Evolutionary conservation across 64 coral and sea anemone species (phyloP), one percentile per base, ranked within the genome.

Genomic region (Platygyra sinensis): DNA sequence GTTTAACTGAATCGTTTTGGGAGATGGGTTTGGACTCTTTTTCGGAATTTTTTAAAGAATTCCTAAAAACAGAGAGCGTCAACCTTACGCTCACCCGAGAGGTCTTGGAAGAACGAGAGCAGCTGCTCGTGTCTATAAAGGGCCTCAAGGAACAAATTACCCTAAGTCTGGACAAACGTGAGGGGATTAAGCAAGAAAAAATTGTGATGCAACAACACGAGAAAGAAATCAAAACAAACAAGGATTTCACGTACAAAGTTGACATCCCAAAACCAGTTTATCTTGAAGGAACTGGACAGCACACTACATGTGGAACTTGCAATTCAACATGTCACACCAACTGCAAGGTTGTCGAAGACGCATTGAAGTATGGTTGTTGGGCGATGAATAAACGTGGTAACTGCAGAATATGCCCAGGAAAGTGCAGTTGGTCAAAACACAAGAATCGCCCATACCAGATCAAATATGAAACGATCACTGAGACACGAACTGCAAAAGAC

Each of bases 1-100:
- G 72, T 60, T 89, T 89, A 31, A 65, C 80, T 54, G 87, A 31
- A 30, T 80, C 71, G 61, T 89, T 65, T 49, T 89, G 87, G 87
- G 72, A 72, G 42, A 89, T 89, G 87, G 88, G 88, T 28, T 30
- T 55, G 17, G 25, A 29, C 4, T 80, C 76, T 28, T 73, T 90
- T 52, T 8, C 60, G 32, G 10, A 65, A 36, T 90, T 90, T 31
- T 81, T 90, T 29, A 49, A 7, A 15, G 75, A 64, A 0, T 81
- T 90, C 36, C 36, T 22, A 16, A 51, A 72, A 73, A 63, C 50
- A 18, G 14, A 81, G 49, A 90, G 88, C 20, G 88, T 90, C 60
- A 51, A 62, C 28, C 88, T 90, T 30, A 5, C 69, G 6, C 49
- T 90, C 19, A 90, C 88, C 4, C 72, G 36, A n/a, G 77, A 90